Percentiles rank a stretch among this genome's conserved stretches.
Conservation (phyloP, 2,113 vertebrate genomes). For the Accipiter cooperii region DNA sequence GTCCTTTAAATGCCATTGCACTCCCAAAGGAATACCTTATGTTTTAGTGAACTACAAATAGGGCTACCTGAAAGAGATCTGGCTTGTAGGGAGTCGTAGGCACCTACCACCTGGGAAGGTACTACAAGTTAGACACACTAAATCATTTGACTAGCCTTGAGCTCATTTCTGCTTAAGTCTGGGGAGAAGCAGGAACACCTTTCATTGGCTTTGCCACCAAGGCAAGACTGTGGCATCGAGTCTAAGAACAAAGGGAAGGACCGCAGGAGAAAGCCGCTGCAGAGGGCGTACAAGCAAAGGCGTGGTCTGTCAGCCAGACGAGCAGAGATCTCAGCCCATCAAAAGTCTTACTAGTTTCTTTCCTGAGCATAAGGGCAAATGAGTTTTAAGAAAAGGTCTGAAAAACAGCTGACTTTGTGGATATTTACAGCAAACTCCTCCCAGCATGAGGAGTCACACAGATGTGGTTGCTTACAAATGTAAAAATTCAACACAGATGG, state of each 20-base stretch:
- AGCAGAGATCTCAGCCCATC: not conserved
- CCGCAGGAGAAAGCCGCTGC: not conserved
- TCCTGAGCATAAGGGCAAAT: not conserved
- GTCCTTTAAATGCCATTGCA: not conserved
- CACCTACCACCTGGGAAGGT: not conserved
- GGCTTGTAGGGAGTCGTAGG: rapidly evolving
- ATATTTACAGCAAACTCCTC: not conserved
- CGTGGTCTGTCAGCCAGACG: not conserved
- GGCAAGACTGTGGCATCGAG: not conserved
- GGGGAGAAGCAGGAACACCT: not conserved
- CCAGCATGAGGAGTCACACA: rapidly evolving
- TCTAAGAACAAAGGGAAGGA: not conserved
- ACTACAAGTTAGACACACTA: not conserved
- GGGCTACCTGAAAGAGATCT: not conserved
- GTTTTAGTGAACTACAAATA: not conserved
- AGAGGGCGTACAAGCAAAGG: not conserved
- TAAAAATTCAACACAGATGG: not conserved
- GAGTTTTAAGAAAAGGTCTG: not conserved
- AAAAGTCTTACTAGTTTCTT: not conserved
- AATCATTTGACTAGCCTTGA: not conserved
- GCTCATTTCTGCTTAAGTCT: not conserved
- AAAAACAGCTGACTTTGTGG: not conserved
- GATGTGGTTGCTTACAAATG: not conserved
- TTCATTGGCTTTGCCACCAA: not conserved
- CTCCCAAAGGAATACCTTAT: not conserved